Evolutionary conservation across 2,797 vertebrate genomes (phyloP).

Genomic region (Rallus crepitans): DNA sequence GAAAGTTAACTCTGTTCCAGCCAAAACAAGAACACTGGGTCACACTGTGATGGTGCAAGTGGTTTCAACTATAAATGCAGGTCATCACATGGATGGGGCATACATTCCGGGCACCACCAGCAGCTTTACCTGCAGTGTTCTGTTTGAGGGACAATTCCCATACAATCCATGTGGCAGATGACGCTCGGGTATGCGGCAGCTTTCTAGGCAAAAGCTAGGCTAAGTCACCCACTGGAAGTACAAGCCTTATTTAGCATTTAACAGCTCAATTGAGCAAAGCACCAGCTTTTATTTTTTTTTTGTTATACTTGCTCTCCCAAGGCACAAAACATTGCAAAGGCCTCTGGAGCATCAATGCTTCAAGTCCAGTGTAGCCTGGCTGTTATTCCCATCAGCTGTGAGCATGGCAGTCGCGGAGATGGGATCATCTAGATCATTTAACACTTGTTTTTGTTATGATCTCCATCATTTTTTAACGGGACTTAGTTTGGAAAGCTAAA

Average conservation of each 20-base stretch:
- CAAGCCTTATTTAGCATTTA: constrained; percentile 19
- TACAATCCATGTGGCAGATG: constrained; percentile 28
- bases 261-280: background rate
- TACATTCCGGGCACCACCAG: background rate
- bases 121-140: background rate
- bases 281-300: constrained; percentile 3
- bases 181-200: background rate
- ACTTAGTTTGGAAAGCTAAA: background rate
- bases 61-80: background rate
- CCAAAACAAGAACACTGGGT: background rate
- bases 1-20: too few relatives aligned
- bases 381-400: background rate
- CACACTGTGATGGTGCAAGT: background rate
- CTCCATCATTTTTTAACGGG: background rate
- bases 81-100: background rate
- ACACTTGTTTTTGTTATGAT: background rate
- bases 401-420: background rate
- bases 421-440: background rate
- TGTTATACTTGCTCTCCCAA: background rate
- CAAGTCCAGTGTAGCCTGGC: background rate
- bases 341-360: constrained; percentile 15
- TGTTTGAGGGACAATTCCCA: constrained; percentile 42
- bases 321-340: constrained; percentile 29
- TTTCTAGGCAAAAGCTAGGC: background rate
- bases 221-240: constrained; percentile 12